Conservation (phyloP, 2,797 vertebrate genomes). For the Hirundo rustica region DNA sequence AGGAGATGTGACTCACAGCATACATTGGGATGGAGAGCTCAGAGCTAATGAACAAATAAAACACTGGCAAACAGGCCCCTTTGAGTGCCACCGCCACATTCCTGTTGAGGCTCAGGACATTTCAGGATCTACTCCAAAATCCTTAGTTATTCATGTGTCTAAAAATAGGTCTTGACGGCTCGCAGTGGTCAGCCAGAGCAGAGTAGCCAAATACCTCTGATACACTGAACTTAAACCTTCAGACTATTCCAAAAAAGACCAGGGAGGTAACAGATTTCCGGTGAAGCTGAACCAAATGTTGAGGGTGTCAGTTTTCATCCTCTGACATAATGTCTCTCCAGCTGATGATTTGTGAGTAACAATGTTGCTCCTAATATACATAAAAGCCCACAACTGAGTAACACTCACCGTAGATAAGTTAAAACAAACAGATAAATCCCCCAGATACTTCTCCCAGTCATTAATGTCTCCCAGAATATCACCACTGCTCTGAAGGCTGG, state of each 20-base stretch:
- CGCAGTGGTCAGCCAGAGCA: not conserved
- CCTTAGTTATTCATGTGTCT: not conserved
- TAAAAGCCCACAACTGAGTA: not conserved
- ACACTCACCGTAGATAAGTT: not conserved
- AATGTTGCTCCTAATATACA: not conserved
- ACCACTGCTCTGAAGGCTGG: not conserved
- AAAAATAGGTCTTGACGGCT: conserved; percentile 9
- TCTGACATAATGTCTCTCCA: not conserved
- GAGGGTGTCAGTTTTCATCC: not conserved
- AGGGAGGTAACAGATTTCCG: not conserved
- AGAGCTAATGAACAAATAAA: not conserved
- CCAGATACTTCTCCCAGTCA: not conserved
- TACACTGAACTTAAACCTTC: not conserved
- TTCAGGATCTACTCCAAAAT: conserved; percentile 27
- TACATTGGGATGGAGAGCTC: not conserved
- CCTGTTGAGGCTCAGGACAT: not conserved
- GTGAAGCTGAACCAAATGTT: not conserved
- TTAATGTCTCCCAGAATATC: not conserved
- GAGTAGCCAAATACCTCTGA: not conserved
- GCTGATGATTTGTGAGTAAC: not conserved
- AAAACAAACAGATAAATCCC: not conserved
- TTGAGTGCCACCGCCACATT: conserved; percentile 18
- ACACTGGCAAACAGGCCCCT: not conserved
- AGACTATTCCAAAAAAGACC: not conserved
- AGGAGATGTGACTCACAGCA: conserved; percentile 3